Conservation (phyloP, 2,888 invertebrate genomes). For the Leptura quadrifasciata region DNA sequence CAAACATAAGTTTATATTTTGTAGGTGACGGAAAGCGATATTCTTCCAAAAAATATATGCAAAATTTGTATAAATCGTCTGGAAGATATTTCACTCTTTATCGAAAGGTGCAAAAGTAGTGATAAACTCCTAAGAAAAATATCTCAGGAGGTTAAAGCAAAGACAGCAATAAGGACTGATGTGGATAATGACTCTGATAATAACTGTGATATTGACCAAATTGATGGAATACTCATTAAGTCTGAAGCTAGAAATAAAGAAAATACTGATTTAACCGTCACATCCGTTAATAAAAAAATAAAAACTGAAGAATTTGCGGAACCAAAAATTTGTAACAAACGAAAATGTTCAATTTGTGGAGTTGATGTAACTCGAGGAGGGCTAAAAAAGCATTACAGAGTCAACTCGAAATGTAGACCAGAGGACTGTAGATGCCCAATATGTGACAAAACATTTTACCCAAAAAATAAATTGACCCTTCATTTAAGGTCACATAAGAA, state of each 20-base stretch:
- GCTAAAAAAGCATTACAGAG: constrained; percentile 48
- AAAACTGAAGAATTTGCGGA: background rate
- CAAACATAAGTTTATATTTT: constrained; percentile 23
- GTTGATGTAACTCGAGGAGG: constrained; percentile 28
- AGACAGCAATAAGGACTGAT: constrained; percentile 29
- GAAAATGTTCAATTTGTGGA: constrained; percentile 19
- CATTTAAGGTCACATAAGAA: constrained; percentile 41
- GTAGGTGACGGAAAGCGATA: constrained; percentile 46
- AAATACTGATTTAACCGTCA: background rate
- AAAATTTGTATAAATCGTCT: constrained; percentile 48
- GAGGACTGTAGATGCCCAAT: constrained; percentile 48
- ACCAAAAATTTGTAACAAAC: background rate
- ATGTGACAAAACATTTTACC: constrained; percentile 37
- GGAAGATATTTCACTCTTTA: constrained; percentile 53
- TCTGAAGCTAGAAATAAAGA: background rate
- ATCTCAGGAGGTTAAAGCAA: constrained; percentile 43
- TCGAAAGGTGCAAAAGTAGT: constrained; percentile 53
- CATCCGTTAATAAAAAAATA: background rate
- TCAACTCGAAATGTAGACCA: constrained; percentile 51
- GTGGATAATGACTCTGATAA: constrained; percentile 31
- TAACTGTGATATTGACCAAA: constrained; percentile 27
- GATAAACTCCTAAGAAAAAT: constrained; percentile 49
- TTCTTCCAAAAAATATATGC: constrained; percentile 56
- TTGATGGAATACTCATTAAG: constrained; percentile 17
- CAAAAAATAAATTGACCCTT: constrained; percentile 34